phyloP scores from a whole-genome alignment of 2,113 vertebrate species.

The Cynocephalus volans region DNA sequence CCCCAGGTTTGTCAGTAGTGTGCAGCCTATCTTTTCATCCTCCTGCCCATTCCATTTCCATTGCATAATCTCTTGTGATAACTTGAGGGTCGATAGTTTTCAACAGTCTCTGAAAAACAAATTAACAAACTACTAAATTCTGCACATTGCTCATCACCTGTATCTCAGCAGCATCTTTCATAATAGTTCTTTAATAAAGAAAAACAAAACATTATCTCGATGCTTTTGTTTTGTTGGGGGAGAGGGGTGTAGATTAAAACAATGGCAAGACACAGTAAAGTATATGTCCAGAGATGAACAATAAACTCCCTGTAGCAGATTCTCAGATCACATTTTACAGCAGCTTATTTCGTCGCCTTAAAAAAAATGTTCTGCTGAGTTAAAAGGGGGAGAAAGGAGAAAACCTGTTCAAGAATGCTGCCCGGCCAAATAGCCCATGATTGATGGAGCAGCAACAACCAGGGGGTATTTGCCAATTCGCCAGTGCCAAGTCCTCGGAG shows the following conservation, averaged over 20 bases:
- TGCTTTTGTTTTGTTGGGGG: constrained; percentile 57
- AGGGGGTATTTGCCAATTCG: constrained; percentile 85
- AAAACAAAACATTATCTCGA: neutral
- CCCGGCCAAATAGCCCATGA: constrained; percentile 85
- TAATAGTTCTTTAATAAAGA: neutral
- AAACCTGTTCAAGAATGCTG: constrained; percentile 83
- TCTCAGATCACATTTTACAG: constrained; percentile 81
- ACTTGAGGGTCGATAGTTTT: neutral
- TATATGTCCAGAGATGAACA: constrained; percentile 65
- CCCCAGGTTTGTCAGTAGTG: neutral
- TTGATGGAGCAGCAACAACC: constrained; percentile 86
- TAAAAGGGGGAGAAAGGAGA: constrained; percentile 73
- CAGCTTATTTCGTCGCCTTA: constrained; percentile 82
- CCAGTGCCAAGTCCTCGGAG: constrained; percentile 86
- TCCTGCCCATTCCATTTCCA: neutral
- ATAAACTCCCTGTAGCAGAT: constrained; percentile 70
- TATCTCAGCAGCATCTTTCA: constrained; percentile 8
- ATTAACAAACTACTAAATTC: constrained; percentile 28
- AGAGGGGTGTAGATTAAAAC: neutral
- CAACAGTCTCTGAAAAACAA: neutral
- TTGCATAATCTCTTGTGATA: neutral
- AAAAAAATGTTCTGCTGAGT: constrained; percentile 84
- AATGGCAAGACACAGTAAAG: constrained; percentile 62
- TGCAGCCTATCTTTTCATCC: neutral
- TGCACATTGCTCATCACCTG: neutral